These are phyloP conservation scores for Rhinoderma darwinii DNA, from an alignment of 2,113 vertebrate genomes.

Conservation along the genomic window DNA sequence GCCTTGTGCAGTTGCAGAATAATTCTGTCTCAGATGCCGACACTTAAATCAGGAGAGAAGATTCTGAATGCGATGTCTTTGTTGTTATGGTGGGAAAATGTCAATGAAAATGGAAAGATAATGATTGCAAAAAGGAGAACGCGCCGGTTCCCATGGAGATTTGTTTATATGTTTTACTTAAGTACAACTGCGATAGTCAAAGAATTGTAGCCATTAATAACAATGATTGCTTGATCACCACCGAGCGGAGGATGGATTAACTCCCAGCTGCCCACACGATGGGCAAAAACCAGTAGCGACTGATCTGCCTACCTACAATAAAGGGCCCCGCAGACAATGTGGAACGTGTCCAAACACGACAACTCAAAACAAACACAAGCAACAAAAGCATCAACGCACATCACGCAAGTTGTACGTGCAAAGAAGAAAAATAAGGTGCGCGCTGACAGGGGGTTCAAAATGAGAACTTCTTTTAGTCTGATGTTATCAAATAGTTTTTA, in stretches of 20 bases:
- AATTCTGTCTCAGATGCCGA: not conserved
- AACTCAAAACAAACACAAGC: too few species aligned
- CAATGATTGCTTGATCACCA: not conserved
- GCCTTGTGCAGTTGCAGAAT: too few species aligned
- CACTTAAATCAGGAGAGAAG: not conserved
- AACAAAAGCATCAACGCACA: too few species aligned
- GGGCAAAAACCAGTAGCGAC: too few species aligned
- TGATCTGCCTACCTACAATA: too few species aligned
- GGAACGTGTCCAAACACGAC: too few species aligned
- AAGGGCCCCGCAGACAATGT: too few species aligned
- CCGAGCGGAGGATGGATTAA: not conserved
- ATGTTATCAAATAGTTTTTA: too few species aligned
- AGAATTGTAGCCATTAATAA: not conserved
- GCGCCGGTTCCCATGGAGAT: constrained; percentile 20
- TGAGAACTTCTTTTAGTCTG: too few species aligned
- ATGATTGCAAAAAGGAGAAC: not conserved
- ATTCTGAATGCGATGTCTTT: not conserved
- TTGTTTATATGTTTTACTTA: not conserved
- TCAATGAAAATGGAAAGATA: constrained; percentile 11
- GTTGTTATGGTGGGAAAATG: constrained; percentile 3
- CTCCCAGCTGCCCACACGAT: not conserved
- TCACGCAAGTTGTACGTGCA: too few species aligned
- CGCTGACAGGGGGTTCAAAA: too few species aligned
- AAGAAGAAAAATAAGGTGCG: too few species aligned
- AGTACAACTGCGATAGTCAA: not conserved